Evolutionary conservation across 2,113 vertebrate genomes (phyloP), one percentile per base, ranked within the genome.

Genomic region (Microtus montanus): DNA sequence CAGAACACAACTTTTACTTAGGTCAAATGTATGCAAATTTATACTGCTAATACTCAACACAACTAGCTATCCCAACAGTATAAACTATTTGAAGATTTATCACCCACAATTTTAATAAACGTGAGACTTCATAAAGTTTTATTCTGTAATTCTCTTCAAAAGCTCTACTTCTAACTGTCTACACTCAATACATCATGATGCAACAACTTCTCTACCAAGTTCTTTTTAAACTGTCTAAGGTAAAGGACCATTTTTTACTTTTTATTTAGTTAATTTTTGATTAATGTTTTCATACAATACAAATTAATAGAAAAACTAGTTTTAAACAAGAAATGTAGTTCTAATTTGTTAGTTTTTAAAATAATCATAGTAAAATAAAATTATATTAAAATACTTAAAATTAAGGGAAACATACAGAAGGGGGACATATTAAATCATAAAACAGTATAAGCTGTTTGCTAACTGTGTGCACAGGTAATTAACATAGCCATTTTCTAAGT

Each of bases 291-390:
- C 15, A 87, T 70, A 82, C 61, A 92, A 63, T 58, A 68, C n/a
- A 85, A 35, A 87, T n/a, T 47, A 68, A n/a, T 82, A 38, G 35
- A 79, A 54, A 54, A 92, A 71, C 47, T 5, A 93, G 17, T 74
- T 93, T 89, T 52, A 77, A 33, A 38, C 13, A 95, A 26, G 22
- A 20, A 77, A 54, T 26, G 64, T 44, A 22, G 11, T 70, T 79
- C 58, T 91, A 87, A 80, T 68, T 85, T 85, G 15, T 64, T 73
- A 74, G 28, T 44, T 74, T 90, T 41, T 74, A 84, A 93, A 93
- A n/a, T 63, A 95, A 87, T 71, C 75, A 70, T 11, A 78, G 90
- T 94, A 79, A 20, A 92, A 64, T 64, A 73, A 84, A 93, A 89
- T 41, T 71, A 83, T 7, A 78, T 89, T 94, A 82, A 33, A 88